These are phyloP conservation scores for Lagodon rhomboides DNA, from an alignment of 2,797 vertebrate species.

Conservation along the genomic window DNA sequence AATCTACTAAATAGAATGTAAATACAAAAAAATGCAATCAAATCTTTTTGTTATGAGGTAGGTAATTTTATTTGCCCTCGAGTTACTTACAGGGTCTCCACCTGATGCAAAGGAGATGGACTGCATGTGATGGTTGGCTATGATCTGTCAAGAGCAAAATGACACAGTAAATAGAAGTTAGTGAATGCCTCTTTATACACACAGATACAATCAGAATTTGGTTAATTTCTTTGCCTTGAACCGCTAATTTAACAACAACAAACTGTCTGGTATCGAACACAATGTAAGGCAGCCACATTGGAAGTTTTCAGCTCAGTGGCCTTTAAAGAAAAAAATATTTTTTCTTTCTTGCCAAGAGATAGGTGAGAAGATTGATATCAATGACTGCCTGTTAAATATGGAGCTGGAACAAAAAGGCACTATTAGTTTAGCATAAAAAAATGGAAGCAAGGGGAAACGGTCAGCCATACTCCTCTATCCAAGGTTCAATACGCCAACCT, in stretches of 20 bases:
- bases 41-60: background rate
- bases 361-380: background rate
- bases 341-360: background rate
- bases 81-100: slow-evolving; percentile 93
- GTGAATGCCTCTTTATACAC: background rate
- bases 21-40: no score
- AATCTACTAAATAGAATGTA: no score
- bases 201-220: background rate
- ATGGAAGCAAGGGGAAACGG: background rate
- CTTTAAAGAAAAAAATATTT: background rate
- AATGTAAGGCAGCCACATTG: background rate
- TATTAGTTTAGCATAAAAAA: background rate
- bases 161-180: background rate
- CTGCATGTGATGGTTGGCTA: slow-evolving; percentile 99
- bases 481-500: background rate
- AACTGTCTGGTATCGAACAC: no score
- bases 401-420: no score
- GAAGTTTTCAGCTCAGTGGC: background rate
- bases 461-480: background rate
- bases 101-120: slow-evolving; percentile 99
- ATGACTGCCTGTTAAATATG: background rate
- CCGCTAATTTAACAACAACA: no score
- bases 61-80: no score
- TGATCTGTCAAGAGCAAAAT: slow-evolving; percentile 88
- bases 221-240: background rate